A percentile compares a stretch with the other conserved stretches of the same genome.
Conservation (phyloP, 2,888 invertebrate genomes). For the Drosophila tripunctata region DNA sequence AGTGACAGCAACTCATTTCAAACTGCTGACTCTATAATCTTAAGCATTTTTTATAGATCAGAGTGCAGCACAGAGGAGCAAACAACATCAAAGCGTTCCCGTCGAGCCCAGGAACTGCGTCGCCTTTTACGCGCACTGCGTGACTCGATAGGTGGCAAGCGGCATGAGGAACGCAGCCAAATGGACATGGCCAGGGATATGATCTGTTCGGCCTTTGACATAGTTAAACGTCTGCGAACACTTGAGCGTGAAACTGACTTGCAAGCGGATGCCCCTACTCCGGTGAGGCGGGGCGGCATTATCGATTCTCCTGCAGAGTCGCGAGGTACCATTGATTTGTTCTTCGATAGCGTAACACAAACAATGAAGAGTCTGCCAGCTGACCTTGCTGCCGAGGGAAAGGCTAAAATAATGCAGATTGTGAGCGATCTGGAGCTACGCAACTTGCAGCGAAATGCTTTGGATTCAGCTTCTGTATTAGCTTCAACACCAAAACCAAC, state of each 20-base stretch:
- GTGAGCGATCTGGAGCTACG: conserved; percentile 77
- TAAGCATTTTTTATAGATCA: conserved; percentile 42
- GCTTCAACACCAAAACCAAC: too few relatives aligned
- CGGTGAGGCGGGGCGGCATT: neutral
- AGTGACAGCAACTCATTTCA: conserved; percentile 6
- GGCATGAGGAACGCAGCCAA: conserved; percentile 56
- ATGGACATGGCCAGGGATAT: conserved; percentile 71
- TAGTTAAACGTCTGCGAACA: conserved; percentile 59
- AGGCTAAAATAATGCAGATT: conserved; percentile 78
- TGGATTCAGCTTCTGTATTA: too few relatives aligned
- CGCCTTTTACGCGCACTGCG: conserved; percentile 53
- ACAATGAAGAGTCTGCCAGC: conserved; percentile 74
- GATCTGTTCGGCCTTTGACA: conserved; percentile 68
- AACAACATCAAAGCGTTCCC: conserved; percentile 50
- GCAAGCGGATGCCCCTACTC: neutral
- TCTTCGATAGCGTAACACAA: conserved; percentile 77
- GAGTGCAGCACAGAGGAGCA: conserved; percentile 56
- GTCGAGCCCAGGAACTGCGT: conserved; percentile 49
- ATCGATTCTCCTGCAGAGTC: neutral
- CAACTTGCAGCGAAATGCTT: conserved; percentile 53
- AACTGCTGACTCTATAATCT: conserved; percentile 4
- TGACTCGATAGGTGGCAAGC: conserved; percentile 41
- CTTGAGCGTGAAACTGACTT: conserved; percentile 36
- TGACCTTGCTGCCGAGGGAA: conserved; percentile 79
- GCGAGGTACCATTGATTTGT: conserved; percentile 73